Evolutionary conservation across 2,888 invertebrate genomes (phyloP).

Genomic region (Mimas tiliae): DNA sequence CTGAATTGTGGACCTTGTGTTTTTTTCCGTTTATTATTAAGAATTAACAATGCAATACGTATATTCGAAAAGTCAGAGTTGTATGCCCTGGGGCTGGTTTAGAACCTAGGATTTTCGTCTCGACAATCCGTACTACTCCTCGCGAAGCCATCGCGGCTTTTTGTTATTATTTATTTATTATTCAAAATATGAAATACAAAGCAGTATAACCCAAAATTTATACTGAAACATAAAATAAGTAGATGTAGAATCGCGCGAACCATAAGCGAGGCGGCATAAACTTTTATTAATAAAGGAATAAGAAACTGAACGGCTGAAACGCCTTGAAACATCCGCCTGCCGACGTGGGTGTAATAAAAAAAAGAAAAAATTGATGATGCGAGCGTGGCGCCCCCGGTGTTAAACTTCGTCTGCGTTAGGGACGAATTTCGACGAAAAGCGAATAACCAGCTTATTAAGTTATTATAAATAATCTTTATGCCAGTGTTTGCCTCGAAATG

Average conservation of each 20-base stretch:
- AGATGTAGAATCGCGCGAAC: constrained; percentile 30
- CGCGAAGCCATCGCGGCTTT: no score
- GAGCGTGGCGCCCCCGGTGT: constrained; percentile 45
- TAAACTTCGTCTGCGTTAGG: constrained; percentile 47
- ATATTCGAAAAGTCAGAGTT: no score
- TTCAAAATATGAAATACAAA: constrained; percentile 1
- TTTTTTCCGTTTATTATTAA: no score
- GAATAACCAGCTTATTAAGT: constrained; percentile 15
- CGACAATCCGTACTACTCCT: no score
- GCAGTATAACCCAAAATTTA: constrained; percentile 10
- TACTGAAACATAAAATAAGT: constrained; percentile 15
- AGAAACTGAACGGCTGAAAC: constrained; percentile 62
- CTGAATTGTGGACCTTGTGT: no score
- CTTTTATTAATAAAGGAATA: constrained; percentile 78
- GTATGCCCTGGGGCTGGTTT: no score
- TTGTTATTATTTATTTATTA: neutral
- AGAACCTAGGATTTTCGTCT: no score
- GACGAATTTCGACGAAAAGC: constrained; percentile 33
- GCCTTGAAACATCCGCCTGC: constrained; percentile 60
- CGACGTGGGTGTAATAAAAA: constrained; percentile 65
- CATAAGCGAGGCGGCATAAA: constrained; percentile 58
- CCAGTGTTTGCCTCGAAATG: neutral
- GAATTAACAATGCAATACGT: no score
- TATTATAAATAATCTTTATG: constrained; percentile 19
- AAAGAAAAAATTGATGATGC: constrained; percentile 71